Evolutionary conservation across 92 coral and sea anemone genomes (phyloP).

Genomic region (Desmophyllum pertusum): DNA sequence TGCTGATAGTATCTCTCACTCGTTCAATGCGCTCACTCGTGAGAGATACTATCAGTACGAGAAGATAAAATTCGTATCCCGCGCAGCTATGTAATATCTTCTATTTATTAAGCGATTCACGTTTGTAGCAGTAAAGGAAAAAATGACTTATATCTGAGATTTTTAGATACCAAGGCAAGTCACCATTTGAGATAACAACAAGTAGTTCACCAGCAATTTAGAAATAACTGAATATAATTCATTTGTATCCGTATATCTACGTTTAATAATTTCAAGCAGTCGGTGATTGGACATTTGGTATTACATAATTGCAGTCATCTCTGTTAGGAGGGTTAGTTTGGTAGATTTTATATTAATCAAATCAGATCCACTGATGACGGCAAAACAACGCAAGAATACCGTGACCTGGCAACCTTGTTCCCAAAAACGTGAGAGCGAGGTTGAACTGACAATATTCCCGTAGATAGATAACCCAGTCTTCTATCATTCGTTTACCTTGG

Average conservation of each 20-base stretch:
- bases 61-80: no score
- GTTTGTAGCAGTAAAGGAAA: background rate
- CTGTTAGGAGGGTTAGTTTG: background rate
- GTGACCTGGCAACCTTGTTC: background rate
- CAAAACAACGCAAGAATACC: background rate
- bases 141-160: background rate
- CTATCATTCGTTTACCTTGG: background rate
- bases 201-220: background rate
- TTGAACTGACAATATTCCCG: background rate
- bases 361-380: background rate
- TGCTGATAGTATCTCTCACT: no score
- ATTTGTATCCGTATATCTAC: no score
- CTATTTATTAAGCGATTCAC: no score
- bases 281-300: no score
- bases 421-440: background rate
- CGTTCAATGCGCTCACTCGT: no score
- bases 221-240: background rate
- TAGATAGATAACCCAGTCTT: background rate
- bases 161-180: no score
- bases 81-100: no score
- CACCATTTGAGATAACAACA: background rate
- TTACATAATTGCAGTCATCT: no score
- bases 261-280: background rate
- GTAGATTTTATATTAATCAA: background rate
- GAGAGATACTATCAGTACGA: no score